phyloP scores from a whole-genome alignment of 1,140 invertebrate species.

The Eueides isabella region DNA sequence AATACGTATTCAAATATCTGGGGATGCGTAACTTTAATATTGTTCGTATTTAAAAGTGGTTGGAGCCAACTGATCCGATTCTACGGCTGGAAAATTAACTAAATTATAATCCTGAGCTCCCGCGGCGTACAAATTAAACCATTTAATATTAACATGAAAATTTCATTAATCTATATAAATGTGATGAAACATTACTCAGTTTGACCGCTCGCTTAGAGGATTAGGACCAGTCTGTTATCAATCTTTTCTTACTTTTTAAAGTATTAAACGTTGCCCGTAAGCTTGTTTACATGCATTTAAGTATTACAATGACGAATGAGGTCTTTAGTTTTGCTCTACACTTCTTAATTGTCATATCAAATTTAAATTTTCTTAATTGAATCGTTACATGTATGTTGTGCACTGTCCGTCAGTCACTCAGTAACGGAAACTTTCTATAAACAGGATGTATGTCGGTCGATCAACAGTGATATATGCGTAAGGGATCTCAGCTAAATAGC shows the following conservation, averaged over 20 bases:
- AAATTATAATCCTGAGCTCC: not conserved
- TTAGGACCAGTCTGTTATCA: not conserved
- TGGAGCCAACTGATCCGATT: not conserved
- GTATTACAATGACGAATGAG: too few relatives aligned
- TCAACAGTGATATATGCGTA: too few relatives aligned
- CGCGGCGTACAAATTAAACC: not conserved
- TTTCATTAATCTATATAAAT: not conserved
- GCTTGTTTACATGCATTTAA: too few relatives aligned
- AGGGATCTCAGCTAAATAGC: too few relatives aligned
- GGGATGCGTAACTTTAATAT: conserved; percentile 1
- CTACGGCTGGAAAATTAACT: not conserved
- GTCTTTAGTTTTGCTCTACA: too few relatives aligned
- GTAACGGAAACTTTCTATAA: too few relatives aligned
- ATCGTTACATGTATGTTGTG: too few relatives aligned
- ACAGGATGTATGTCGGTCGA: too few relatives aligned
- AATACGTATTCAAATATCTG: not conserved
- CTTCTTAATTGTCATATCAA: too few relatives aligned
- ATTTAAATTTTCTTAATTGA: too few relatives aligned
- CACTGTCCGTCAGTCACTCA: too few relatives aligned
- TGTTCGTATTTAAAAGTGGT: not conserved
- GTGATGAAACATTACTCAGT: not conserved
- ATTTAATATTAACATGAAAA: not conserved
- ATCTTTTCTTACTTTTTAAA: not conserved
- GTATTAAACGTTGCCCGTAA: not conserved
- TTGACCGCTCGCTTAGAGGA: not conserved